Percentiles rank a stretch among this genome's conserved stretches.
Evolutionary conservation across 2,888 invertebrate species (phyloP).

Genomic region (Pterostichus madidus): DNA sequence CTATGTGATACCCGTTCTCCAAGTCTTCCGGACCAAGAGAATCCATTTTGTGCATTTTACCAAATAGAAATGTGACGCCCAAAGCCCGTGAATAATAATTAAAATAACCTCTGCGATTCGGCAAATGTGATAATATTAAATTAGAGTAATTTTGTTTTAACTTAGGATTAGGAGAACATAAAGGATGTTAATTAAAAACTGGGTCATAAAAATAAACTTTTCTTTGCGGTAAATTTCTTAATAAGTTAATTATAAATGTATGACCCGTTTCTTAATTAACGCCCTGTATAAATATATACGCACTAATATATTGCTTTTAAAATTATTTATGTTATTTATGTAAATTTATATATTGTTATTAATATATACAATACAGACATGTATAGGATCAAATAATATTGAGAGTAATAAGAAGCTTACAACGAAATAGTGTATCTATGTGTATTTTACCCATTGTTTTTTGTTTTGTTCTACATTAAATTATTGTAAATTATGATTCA

Average conservation of each 20-base stretch:
- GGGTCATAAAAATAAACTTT: no score
- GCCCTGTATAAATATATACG: conserved; percentile 52
- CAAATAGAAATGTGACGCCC: conserved; percentile 55
- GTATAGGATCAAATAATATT: conserved; percentile 52
- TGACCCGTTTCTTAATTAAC: no score
- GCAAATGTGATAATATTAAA: conserved; percentile 62
- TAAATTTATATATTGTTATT: conserved; percentile 64
- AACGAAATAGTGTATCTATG: conserved; percentile 63
- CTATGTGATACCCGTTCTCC: conserved; percentile 64
- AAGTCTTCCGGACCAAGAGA: conserved; percentile 66
- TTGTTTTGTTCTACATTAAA: conserved; percentile 42
- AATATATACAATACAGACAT: conserved; percentile 56
- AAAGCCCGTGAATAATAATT: conserved; percentile 51
- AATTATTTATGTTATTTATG: conserved; percentile 63
- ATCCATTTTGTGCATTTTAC: conserved; percentile 55
- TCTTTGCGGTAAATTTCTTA: no score
- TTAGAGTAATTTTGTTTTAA: conserved; percentile 63
- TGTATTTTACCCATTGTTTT: conserved; percentile 55
- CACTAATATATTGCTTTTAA: conserved; percentile 64
- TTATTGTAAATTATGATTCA: conserved; percentile 49
- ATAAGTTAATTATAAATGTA: no score
- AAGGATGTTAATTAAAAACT: no score
- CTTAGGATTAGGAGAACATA: conserved; percentile 35
- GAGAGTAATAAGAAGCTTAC: conserved; percentile 62
- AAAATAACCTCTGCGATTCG: conserved; percentile 63